Base-by-base conservation (phyloP, 2,888 invertebrate species). In the Plusia festucae region DNA sequence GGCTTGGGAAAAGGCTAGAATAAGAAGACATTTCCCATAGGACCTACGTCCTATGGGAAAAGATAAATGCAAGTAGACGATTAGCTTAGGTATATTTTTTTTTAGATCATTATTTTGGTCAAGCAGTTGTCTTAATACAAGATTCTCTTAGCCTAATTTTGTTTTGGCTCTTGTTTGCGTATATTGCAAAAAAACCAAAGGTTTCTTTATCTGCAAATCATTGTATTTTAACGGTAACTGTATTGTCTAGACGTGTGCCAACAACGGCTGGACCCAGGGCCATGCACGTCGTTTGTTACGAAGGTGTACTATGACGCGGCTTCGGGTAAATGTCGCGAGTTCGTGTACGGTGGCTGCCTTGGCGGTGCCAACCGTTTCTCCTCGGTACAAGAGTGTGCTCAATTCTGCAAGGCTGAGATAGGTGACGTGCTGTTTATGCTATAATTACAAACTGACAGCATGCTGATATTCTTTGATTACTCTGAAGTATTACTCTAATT, bases 341-440 rank as follows among this genome's bases (percentile, higher is more conserved):
- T 98, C 91, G 88, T 90, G 6, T 99, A 97, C 85, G 97, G 98
- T 52, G 98, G 98, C 69, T 99, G 98, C 86, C 96, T 96, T 58
- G 98, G 98, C 53, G 98, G 98, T 79, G 97, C 97, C 65, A 99
- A 99, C 90, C 95, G 98, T 70, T 99, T 98, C 92, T 96, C 96
- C 69, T 96, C 96, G 16, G 88, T 93, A 22, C 95, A 96, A 11
- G 97, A 98, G 86, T 98, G 98, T 87, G 96, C 97, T 30, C 71
- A 82, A 59, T 57, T 85, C 57, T 93, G 93, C 83, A 78, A 70
- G 54, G 76, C 86, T 18, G 67, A 81, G 30, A 73, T 78, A 22
- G 89, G 91, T 91, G 65, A 11, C 8, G 40, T 40, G 40, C 40
- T n/a, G 24, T 30, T 46, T 15, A 30, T 30, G 22, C 15, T 8